Base-by-base conservation (phyloP, 2,888 invertebrate species). In the Leptinotarsa juncta region DNA sequence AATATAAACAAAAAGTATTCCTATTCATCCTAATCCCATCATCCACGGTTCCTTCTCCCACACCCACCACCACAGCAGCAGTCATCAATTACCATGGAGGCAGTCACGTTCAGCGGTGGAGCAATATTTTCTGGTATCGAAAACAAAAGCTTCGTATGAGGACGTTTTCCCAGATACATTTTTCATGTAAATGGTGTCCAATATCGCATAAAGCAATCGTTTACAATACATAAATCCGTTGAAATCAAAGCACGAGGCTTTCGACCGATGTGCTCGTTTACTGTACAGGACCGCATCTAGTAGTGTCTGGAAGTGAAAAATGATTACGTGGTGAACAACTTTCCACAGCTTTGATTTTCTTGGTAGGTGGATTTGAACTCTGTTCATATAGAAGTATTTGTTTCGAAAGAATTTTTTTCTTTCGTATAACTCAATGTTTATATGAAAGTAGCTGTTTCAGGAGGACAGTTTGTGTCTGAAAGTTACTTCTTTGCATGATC, bases 101-200 rank as follows among this genome's bases (percentile, higher is more conserved):
- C 86, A 86, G 87, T 87, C 87, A 87, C 87, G 87, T 88, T 86
- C 84, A 81, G 81, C 82, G 82, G 84, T 83, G 82, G 81, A 82
- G 87, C 87, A 86, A 88, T 88, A 88, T 88, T 88, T 88, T 85
- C 87, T 86, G 86, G 87, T 87, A 88, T 88, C 88, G 88, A 88
- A 88, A 88, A 88, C 88, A 88, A 88, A 87, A 88, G 87, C 87
- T 86, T 84, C 85, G 85, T 84, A 85, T 86, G 85, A 86, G 85
- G 87, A 86, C 87, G 87, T 85, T 87, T 85, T 86, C 85, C 86
- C 85, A 85, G 87, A 88, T 87, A 88, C 88, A 88, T 88, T 88
- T 88, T 88, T 88, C 88, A 88, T 88, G 88, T 88, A 88, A 88
- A 88, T 88, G 88, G 88, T 88, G 88, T 88, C 88, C 87, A 88